These are phyloP conservation scores for Lutjanus argentimaculatus DNA, from an alignment of 2,797 vertebrate genomes.

Conservation along the genomic window DNA sequence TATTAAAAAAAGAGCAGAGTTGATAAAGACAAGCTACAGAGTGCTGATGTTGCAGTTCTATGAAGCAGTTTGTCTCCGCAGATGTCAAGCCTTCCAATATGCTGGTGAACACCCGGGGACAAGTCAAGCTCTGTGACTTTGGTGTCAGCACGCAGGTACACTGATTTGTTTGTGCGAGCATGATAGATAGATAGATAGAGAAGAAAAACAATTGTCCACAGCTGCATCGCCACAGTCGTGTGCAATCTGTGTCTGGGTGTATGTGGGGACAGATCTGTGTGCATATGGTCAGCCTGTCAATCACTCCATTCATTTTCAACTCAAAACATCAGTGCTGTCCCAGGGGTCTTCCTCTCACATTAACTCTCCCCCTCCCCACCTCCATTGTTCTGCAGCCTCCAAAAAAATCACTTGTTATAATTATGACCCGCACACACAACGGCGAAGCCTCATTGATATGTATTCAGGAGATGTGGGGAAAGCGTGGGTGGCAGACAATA, in stretches of 20 bases:
- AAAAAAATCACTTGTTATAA: slow-evolving; percentile 77
- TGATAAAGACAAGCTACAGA: slow-evolving; percentile 71
- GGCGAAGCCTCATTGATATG: slow-evolving; percentile 79
- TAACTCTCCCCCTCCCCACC: slow-evolving; percentile 51
- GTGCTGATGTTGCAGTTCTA: slow-evolving; percentile 77
- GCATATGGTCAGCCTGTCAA: slow-evolving; percentile 81
- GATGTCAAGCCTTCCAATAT: slow-evolving; percentile 99
- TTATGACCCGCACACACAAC: slow-evolving; percentile 65
- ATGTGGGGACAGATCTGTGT: slow-evolving; percentile 16
- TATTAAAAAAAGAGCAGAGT: slow-evolving; percentile 61
- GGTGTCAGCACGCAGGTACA: slow-evolving; percentile 97
- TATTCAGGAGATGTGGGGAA: slow-evolving; percentile 72
- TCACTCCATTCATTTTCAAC: slow-evolving; percentile 73
- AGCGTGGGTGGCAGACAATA: slow-evolving; percentile 78
- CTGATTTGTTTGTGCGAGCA: slow-evolving; percentile 63
- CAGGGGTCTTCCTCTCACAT: slow-evolving; percentile 74
- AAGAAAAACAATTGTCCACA: slow-evolving; percentile 23
- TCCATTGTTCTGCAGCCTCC: slow-evolving; percentile 75
- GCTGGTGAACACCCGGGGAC: slow-evolving; percentile 97
- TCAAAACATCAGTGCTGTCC: slow-evolving; percentile 69
- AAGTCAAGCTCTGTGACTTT: slow-evolving; percentile 99
- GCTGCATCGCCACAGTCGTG: slow-evolving; percentile 15
- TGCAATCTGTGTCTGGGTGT: not conserved
- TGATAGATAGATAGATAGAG: slow-evolving; percentile 11
- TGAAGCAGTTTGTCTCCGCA: slow-evolving; percentile 83